Percentiles rank a stretch among this genome's conserved stretches.
These are phyloP conservation scores for Sebastes steindachneri DNA, from an alignment of 2,797 vertebrate genomes.

Conservation along the genomic window DNA sequence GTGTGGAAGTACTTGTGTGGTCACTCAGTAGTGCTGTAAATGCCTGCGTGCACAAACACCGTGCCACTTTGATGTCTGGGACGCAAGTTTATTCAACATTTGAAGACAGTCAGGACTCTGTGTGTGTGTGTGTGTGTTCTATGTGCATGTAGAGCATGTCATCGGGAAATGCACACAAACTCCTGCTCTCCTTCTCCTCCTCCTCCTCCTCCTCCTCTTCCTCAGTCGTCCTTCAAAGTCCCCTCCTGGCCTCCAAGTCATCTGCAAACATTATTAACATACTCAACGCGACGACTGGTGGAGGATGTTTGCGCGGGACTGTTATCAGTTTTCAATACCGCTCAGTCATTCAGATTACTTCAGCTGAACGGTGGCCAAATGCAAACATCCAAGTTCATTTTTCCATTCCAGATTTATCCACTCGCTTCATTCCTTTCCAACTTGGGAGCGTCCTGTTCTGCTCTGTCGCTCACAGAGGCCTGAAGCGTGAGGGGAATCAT, in stretches of 20 bases:
- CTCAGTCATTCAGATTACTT: constrained; percentile 50
- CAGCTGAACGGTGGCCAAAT: constrained; percentile 41
- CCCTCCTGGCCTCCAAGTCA: constrained; percentile 44
- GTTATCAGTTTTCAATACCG: constrained; percentile 52
- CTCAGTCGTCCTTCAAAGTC: constrained; percentile 34
- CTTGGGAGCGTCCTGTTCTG: constrained; percentile 61
- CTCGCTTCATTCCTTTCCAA: constrained; percentile 47
- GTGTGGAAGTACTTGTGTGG: constrained; percentile 51
- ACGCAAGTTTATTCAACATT: constrained; percentile 55
- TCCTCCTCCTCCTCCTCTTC: constrained; percentile 34
- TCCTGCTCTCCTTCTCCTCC: constrained; percentile 8
- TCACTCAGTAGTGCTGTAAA: constrained; percentile 61
- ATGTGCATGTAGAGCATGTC: constrained; percentile 8
- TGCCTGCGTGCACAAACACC: constrained; percentile 60
- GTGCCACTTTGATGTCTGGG: constrained; percentile 64
- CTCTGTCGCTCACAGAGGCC: constrained; percentile 47
- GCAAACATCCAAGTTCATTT: constrained; percentile 58
- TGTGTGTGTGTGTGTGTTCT: neutral
- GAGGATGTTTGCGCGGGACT: constrained; percentile 47
- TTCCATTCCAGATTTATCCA: constrained; percentile 68
- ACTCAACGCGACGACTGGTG: constrained; percentile 28
- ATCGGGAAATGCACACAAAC: constrained; percentile 32
- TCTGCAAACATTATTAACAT: constrained; percentile 77
- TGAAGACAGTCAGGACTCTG: constrained; percentile 23
- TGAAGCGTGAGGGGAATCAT: constrained; percentile 19